A percentile compares a stretch with the other conserved stretches of the same genome.
Evolutionary conservation across 2,113 vertebrate genomes (phyloP).

Genomic region (Dasyurus viverrinus): DNA sequence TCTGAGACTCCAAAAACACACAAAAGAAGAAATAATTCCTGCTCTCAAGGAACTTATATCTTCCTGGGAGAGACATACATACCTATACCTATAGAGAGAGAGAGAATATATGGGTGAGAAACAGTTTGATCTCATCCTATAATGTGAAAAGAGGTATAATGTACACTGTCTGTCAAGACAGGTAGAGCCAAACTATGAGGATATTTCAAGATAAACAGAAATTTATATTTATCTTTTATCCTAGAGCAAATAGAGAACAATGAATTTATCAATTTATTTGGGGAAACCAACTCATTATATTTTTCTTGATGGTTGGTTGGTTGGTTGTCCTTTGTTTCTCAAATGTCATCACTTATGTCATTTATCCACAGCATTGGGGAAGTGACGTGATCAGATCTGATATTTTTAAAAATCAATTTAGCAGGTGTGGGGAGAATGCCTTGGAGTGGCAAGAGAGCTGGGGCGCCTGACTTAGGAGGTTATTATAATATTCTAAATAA

Average conservation of each 20-base stretch:
- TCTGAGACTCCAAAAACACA: not conserved
- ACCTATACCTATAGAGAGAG: no score
- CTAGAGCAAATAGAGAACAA: not conserved
- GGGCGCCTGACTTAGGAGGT: not conserved
- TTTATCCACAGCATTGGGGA: no score
- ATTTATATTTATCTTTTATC: not conserved
- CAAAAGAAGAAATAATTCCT: not conserved
- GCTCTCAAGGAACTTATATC: not conserved
- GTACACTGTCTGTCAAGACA: not conserved
- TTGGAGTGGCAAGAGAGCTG: slow-evolving; percentile 11
- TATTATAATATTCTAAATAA: slow-evolving; percentile 23
- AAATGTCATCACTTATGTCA: no score
- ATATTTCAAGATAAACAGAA: not conserved
- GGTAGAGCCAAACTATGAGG: not conserved
- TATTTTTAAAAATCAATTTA: not conserved
- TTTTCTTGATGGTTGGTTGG: no score
- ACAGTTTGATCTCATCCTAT: not conserved
- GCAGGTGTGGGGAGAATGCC: not conserved
- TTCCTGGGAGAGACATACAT: not conserved
- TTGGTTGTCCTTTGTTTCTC: no score
- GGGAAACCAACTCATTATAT: no score
- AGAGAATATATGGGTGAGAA: not conserved
- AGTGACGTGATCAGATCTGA: not conserved
- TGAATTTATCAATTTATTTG: not conserved
- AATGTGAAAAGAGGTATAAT: not conserved